phyloP scores from a whole-genome alignment of 2,113 vertebrate genomes.

The Calonectris borealis region DNA sequence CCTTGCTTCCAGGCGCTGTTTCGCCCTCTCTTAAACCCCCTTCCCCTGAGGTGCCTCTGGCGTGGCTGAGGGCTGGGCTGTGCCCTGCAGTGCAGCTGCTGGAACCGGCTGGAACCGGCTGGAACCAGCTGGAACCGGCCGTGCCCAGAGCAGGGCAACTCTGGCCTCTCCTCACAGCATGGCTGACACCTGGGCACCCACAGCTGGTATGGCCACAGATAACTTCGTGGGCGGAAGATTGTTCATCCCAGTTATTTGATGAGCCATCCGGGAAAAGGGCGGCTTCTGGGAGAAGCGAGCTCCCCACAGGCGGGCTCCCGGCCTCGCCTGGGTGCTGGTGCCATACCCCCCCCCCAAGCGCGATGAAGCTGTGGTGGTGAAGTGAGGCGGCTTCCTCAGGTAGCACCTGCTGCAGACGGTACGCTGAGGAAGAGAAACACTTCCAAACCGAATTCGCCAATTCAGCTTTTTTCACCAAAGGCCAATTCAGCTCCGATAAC shows the following conservation, averaged over 20 bases:
- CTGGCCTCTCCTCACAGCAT: fast-evolving
- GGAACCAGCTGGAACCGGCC: fast-evolving
- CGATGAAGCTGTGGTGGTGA: background rate
- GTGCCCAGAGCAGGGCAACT: fast-evolving
- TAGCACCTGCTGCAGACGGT: background rate
- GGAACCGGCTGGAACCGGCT: fast-evolving
- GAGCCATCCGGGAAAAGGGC: fast-evolving
- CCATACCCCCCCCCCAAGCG: fast-evolving
- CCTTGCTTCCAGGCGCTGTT: too few relatives aligned
- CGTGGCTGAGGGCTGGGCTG: background rate
- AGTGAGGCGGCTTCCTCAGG: background rate
- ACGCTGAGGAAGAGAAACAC: background rate
- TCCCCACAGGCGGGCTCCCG: fast-evolving
- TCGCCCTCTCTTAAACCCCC: fast-evolving
- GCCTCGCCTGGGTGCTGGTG: background rate
- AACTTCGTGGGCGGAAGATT: background rate
- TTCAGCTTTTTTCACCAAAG: background rate
- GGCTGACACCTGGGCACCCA: too few relatives aligned
- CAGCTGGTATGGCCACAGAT: fast-evolving
- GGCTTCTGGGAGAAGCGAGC: fast-evolving
- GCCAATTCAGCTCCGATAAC: background rate
- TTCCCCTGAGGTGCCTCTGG: background rate
- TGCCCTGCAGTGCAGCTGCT: fast-evolving
- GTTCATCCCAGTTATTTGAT: background rate
- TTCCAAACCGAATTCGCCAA: background rate